Evolutionary conservation across 2,888 invertebrate species (phyloP).

Genomic region (Copidosoma aretas): DNA sequence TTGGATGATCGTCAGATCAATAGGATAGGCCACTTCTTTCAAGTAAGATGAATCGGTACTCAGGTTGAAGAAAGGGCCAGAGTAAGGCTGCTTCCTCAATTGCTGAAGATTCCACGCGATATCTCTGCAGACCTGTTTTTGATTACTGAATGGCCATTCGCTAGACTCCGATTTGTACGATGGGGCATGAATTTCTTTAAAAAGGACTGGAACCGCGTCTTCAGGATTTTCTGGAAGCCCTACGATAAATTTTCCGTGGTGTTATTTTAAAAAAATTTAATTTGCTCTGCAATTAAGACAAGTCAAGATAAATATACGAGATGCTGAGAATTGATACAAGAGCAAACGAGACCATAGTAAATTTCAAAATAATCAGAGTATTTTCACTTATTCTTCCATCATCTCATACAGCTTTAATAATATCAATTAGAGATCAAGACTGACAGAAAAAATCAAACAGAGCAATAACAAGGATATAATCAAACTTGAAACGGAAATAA

Average conservation of each 20-base stretch:
- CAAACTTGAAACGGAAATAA: too few species aligned
- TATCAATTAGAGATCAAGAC: too few species aligned
- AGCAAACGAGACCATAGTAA: too few species aligned
- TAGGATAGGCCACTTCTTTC: constrained; percentile 87
- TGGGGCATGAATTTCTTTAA: not conserved
- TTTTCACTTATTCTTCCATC: too few species aligned
- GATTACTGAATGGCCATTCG: not conserved
- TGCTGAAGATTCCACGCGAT: constrained; percentile 81
- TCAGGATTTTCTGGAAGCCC: not conserved
- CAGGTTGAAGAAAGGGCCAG: constrained; percentile 95
- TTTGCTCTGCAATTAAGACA: too few species aligned
- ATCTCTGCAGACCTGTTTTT: constrained; percentile 68
- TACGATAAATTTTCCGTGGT: not conserved
- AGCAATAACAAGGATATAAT: too few species aligned
- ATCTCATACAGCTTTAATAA: too few species aligned
- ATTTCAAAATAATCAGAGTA: too few species aligned
- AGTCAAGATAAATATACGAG: too few species aligned
- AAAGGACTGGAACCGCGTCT: not conserved
- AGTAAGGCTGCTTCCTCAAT: constrained; percentile 63
- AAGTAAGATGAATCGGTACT: constrained; percentile 89
- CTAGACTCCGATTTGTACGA: not conserved
- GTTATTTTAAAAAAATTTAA: not conserved
- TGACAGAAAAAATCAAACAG: too few species aligned
- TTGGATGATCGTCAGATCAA: constrained; percentile 90
- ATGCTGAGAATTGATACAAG: too few species aligned